These are phyloP conservation scores for Allophyes oxyacanthae DNA, from an alignment of 2,888 invertebrate genomes.

Conservation along the genomic window DNA sequence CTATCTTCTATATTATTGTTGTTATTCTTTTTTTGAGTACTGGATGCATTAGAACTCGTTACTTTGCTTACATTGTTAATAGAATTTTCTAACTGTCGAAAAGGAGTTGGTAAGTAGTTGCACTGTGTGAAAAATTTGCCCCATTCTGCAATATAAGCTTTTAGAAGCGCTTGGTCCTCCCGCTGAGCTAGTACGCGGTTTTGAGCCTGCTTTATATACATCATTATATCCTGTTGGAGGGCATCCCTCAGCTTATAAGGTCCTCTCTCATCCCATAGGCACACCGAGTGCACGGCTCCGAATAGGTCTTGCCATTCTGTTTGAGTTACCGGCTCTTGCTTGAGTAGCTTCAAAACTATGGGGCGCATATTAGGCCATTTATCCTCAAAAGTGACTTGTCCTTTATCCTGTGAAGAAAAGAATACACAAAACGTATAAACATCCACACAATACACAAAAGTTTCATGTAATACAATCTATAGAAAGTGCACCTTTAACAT, in stretches of 20 bases:
- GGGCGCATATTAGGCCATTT: conserved; percentile 99
- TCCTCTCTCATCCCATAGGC: conserved; percentile 99
- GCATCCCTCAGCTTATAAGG: conserved; percentile 96
- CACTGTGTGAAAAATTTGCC: conserved; percentile 99
- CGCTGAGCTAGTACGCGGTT: conserved; percentile 96
- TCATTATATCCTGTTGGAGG: conserved; percentile 96
- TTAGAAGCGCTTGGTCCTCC: conserved; percentile 98
- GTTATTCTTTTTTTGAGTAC: conserved; percentile 85
- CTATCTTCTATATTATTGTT: conserved; percentile 94
- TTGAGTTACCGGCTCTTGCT: conserved; percentile 98
- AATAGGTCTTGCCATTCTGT: conserved; percentile 99
- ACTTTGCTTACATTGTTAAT: conserved; percentile 90
- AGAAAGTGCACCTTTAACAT: conserved; percentile 71
- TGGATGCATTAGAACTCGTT: conserved; percentile 76
- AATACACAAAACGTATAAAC: conserved; percentile 24
- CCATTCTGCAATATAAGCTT: conserved; percentile 99
- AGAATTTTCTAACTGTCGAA: conserved; percentile 96
- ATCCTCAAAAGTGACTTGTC: conserved; percentile 96
- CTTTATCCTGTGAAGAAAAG: conserved; percentile 91
- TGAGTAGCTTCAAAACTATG: conserved; percentile 97
- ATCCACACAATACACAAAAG: not conserved
- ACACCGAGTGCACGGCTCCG: conserved; percentile 98
- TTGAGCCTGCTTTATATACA: conserved; percentile 98
- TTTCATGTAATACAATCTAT: conserved; percentile 1
- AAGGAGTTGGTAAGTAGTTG: conserved; percentile 98